Evolutionary conservation across 2,113 vertebrate genomes (phyloP).

Genomic region (Eleginops maclovinus): DNA sequence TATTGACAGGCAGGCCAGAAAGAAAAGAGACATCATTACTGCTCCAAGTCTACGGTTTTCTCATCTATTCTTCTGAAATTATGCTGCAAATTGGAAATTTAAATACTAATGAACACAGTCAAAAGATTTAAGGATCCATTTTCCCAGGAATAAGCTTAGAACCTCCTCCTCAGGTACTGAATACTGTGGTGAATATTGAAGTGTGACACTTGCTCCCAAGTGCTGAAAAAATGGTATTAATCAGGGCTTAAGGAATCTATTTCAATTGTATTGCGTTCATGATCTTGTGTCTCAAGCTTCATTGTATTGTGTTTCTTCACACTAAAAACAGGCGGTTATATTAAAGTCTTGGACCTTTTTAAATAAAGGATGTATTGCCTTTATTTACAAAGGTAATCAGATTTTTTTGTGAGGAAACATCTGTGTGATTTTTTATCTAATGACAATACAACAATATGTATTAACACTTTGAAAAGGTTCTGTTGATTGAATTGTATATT

Average conservation of each 20-base stretch:
- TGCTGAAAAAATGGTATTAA: constrained; percentile 14
- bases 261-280: not conserved
- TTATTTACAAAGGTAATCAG: not conserved
- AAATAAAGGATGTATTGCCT: not conserved
- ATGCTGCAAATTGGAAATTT: constrained; percentile 39
- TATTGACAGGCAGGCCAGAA: constrained; percentile 27
- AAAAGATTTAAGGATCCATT: constrained; percentile 44
- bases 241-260: not conserved
- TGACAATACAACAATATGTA: not conserved
- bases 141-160: constrained; percentile 26
- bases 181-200: constrained; percentile 5
- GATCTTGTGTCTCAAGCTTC: not conserved
- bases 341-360: too few species aligned
- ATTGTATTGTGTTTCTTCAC: not conserved
- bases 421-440: not conserved
- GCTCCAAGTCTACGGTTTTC: constrained; percentile 28
- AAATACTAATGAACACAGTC: constrained; percentile 57
- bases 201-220: not conserved
- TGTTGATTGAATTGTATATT: not conserved
- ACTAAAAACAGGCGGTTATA: not conserved
- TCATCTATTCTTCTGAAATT: constrained; percentile 44
- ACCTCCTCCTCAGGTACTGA: constrained; percentile 7
- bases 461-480: not conserved
- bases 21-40: constrained; percentile 29
- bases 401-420: not conserved